Evolutionary conservation across 2,113 vertebrate species (phyloP), one percentile per base, ranked within the genome.

Genomic region (Tenrec ecaudatus): DNA sequence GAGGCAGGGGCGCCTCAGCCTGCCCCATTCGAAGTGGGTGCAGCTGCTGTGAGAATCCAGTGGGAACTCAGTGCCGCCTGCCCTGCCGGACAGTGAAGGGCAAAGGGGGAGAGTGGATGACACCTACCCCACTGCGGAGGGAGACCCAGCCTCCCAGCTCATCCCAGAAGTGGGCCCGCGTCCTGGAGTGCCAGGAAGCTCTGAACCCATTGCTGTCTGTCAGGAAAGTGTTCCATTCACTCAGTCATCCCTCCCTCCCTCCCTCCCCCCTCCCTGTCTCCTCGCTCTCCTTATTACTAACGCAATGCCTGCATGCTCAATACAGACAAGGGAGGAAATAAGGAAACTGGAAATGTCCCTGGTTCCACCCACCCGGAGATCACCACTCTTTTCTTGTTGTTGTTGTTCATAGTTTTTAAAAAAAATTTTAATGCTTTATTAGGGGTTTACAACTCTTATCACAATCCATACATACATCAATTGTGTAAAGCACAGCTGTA

Each of bases 271-370:
- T 7, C 23, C 33, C 20, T 27, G 5, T 60, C 20, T 57, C 15
- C 2, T 43, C 57, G 43, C 8, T 53, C 43, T 57, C 64, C 47
- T 38, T 20, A 69, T 78, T 31, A 38, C 57, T 25, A 84, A 81
- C 47, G n/a, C 43, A 47, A 47, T 47, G 10, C 43, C 43, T 17
- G 0, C 22, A 15, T 58, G 36, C 38, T 85, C 62, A 10, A 36
- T 76, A 68, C n/a, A 69, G 69, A 82, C 58, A 78, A 94, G 58
- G 4, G 25, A n/a, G 62, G 57, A 79, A 53, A 68, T 20, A 62
- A 58, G 36, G 36, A 12, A 76, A 43, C 71, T 68, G 33, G 29
- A 77, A 86, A 33, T 22, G 23, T 31, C 38, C 9, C 38, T 3
- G 0, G 7, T 25, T 33, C 62, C 20, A 8, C 27, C 79, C 20